Evolutionary conservation across 2,797 vertebrate genomes (phyloP), one percentile per base, ranked within the genome.

Genomic region (Zalophus californianus): DNA sequence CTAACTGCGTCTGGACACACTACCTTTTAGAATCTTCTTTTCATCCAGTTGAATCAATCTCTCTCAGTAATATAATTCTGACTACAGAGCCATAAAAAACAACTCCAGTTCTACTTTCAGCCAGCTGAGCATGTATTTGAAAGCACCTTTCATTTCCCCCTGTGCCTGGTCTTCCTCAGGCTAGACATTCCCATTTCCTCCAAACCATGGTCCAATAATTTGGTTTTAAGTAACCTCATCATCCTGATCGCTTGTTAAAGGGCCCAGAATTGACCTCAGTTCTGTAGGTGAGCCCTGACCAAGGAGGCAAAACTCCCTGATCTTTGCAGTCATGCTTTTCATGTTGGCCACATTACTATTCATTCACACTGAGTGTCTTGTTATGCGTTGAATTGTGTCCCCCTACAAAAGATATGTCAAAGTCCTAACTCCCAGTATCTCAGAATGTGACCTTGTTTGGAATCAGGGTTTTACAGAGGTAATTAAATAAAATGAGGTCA

Each of bases 131-230:
- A 29, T 85, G 73, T 95, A 62, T 93, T 94, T 79, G 78, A 95
- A 94, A 95, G 70, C 38, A 52, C 70, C 44, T 94, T 96, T 97
- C 90, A 97, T 96, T 97, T 95, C 90, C 92, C 77, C 20, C n/a
- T n/a, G 8, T n/a, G 86, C 54, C 84, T 93, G 16, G 73, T 93
- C 84, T 96, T 96, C 96, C 84, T 93, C 84, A 66, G 95, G 96
- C 94, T 90, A 96, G 91, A 90, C 93, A 93, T 78, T 86, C 50
- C 88, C 89, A 97, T 97, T 97, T 95, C 94, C 77, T 96, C 62
- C 41, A 50, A 96, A 94, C 54, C 13, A 25, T n/a, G 27, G 15
- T 82, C 48, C 48, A 90, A 27, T 78, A 85, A 38, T 72, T 91
- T 77, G 52, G 35, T 84, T 90, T 96, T 72, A 90, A 84, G 44